Base-by-base conservation (phyloP, 1,140 invertebrate genomes). In the Anagrus nilaparvatae region DNA sequence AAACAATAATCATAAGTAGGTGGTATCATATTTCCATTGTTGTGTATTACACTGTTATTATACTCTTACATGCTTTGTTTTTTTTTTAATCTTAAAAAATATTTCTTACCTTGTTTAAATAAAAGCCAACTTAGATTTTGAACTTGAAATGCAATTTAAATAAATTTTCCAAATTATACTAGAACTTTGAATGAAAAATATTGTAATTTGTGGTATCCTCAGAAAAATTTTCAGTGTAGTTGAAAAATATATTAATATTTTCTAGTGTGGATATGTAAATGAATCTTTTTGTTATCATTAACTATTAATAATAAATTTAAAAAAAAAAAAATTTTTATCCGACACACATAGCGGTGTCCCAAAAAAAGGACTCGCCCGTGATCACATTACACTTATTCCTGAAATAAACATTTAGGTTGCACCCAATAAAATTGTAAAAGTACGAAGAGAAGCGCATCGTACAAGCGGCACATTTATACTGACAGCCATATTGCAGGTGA, bases 381-480 rank as follows among this genome's bases (percentile, higher is more conserved):
- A 48, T 66, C 53, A 63, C 60, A 66, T 66, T 40, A 62, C 58
- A 67, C 61, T 41, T 46, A 58, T 53, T 56, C 29, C 40, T 44
- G 43, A 56, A 47, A 44, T 39, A 37, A 47, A 59, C 49, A 39
- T 54, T 51, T 57, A 41, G 37, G 54, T 52, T 58, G 60, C 49
- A 58, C n/a, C n/a, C n/a, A n/a, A n/a, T n/a, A n/a, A n/a, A n/a
- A n/a, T n/a, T n/a, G n/a, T n/a, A 65, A 64, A 64, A 66, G 70
- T 65, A 69, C 69, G 74, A 77, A 77, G 80, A 80, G 81, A 78
- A 82, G 78, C 76, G 74, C 81, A 82, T 82, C 71, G 70, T 79
- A 69, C 71, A 75, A 77, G 71, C 71, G 75, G 80, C 79, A 83
- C 79, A 83, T 85, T 80, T 84, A 85, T 84, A 85, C 81, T 85